Evolutionary conservation across 2,113 vertebrate genomes (phyloP), one percentile per base, ranked within the genome.

Genomic region (Paramisgurnus dabryanus): DNA sequence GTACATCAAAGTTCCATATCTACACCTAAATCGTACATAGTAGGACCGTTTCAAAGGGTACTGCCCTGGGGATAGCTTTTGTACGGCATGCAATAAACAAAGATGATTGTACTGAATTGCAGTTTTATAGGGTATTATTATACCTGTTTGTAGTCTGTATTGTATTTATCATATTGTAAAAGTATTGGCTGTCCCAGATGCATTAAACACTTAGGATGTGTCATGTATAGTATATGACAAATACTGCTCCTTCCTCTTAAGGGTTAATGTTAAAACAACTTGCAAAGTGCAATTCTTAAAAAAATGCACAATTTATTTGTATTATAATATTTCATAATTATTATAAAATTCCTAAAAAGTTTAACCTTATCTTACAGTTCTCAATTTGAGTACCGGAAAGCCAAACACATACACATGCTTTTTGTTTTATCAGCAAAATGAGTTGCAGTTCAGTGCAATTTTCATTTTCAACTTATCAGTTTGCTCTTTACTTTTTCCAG

Each of bases 401-500:
- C 78, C 81, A 85, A 88, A 90, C 83, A 91, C 53, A 71, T 34
- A 73, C 68, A 83, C 22, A 22, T 22, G 22, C 22, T 15, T 39
- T 53, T 22, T 53, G 61, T 77, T 84, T 78, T 85, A 83, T 84
- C 80, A 40, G 82, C 86, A 78, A 34, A 49, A 81, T 49, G 72
- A 81, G 76, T 75, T 72, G 73, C 67, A 79, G 78, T 87, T 80
- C 18, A 58, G 66, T 79, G 76, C 76, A 80, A 67, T 88, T 80
- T 67, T 3, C 27, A 34, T 34, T 34, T 34, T 34, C 27, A 34
- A 70, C 90, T 90, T 90, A 92, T 91, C 91, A 85, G 15, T n/a
- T 73, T 67, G 15, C 63, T 77, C 78, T 85, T 86, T 85, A 78
- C 80, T 76, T 82, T 63, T 61, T 40, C 81, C 65, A 70, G 55